Evolutionary conservation across 1,140 invertebrate genomes (phyloP), one percentile per base, ranked within the genome.

Genomic region (Colletes latitarsis): DNA sequence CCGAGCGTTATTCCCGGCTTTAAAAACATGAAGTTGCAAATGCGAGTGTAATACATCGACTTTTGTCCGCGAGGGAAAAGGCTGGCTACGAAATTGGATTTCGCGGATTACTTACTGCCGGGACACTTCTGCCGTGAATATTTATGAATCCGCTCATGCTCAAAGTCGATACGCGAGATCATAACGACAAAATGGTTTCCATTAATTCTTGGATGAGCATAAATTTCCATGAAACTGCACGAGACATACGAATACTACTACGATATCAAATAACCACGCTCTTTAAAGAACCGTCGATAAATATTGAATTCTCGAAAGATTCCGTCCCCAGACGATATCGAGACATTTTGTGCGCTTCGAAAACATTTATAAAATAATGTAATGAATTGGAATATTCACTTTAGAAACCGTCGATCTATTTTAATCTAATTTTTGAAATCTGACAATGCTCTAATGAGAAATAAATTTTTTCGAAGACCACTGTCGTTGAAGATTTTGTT

Each of bases 401-500:
- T n/a, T n/a, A n/a, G n/a, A n/a, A n/a, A n/a, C n/a, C n/a, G n/a
- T n/a, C n/a, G n/a, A n/a, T 30, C 30, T 30, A 30, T 30, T 30
- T 30, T 30, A 30, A 30, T 30, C 2, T 30, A 30, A 30, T 30
- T 30, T 30, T 30, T 30, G 1, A 30, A 30, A 30, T 30, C 30
- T 2, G 9, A 46, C 43, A 46, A 46, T 46, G 9, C 3, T 9
- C 9, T 6, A 0, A 46, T 46, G 4, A 46, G 9, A 46, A 30
- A 30, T 30, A 30, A 30, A 30, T 30, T 30, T 30, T 43, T 43
- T 5, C 43, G 8, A 43, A 4, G 8, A 21, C 21, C 19, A 21
- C 46, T 17, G 43, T 41, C 58, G 21, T 63, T 41, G 4, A 4
- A 21, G 64, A 46, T 66, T 66, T 46, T n/a, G 17, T 77, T 77